Evolutionary conservation across 2,888 invertebrate species (phyloP).

Genomic region (Lobophora halterata): DNA sequence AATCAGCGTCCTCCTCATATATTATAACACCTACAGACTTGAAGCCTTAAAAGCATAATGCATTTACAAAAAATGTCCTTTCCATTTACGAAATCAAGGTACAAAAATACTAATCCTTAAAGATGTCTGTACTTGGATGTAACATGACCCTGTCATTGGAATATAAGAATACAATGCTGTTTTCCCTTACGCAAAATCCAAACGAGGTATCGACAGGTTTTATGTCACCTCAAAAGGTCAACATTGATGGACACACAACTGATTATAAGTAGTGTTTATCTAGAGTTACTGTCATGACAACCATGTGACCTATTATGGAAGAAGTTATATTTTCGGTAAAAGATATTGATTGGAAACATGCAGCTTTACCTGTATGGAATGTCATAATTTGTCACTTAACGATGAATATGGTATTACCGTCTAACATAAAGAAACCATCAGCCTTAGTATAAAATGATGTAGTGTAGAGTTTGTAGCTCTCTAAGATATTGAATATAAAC

Average conservation of each 20-base stretch:
- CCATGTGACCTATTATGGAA: neutral
- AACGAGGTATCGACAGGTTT: neutral
- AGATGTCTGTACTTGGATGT: neutral
- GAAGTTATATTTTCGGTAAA: constrained; percentile 1
- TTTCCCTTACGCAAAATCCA: neutral
- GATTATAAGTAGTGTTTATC: neutral
- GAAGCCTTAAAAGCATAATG: neutral
- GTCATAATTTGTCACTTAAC: too few relatives aligned
- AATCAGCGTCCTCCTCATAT: constrained; percentile 15
- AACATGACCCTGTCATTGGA: neutral
- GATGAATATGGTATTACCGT: too few relatives aligned
- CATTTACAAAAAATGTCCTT: too few relatives aligned
- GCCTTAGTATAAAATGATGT: too few relatives aligned
- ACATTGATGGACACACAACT: neutral
- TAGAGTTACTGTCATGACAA: neutral
- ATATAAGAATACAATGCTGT: too few relatives aligned
- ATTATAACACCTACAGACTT: constrained; percentile 1
- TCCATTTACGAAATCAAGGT: constrained; percentile 3
- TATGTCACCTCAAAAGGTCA: constrained; percentile 1
- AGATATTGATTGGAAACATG: constrained; percentile 33
- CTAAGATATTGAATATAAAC: constrained; percentile 35
- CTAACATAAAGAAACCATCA: too few relatives aligned
- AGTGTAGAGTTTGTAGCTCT: too few relatives aligned
- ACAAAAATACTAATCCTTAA: neutral
- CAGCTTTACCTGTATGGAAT: too few relatives aligned